Percentiles rank a stretch among this genome's conserved stretches.
phyloP scores from a whole-genome alignment of 2,797 vertebrate genomes.

The Danio jaintianensis region DNA sequence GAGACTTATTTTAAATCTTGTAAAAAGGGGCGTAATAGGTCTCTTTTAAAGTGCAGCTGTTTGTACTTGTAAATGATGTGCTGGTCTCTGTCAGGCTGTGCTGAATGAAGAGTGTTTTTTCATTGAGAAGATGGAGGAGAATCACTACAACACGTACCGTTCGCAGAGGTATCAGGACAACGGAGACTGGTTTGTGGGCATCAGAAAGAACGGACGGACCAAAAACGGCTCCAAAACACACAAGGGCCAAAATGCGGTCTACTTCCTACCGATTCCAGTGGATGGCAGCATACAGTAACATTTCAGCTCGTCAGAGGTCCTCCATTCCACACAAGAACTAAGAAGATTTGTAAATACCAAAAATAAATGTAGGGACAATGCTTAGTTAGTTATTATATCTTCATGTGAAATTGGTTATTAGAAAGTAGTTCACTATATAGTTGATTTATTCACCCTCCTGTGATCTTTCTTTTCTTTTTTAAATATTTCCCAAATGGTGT shows the following conservation, averaged over 20 bases:
- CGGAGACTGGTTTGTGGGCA: slow-evolving; percentile 87
- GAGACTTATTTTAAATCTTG: too few species aligned
- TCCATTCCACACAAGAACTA: not conserved
- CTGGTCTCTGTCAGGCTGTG: slow-evolving; percentile 75
- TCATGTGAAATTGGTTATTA: not conserved
- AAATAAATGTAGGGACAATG: not conserved
- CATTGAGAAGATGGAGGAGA: slow-evolving; percentile 89
- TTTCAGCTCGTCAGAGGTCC: not conserved
- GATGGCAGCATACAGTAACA: slow-evolving; percentile 51
- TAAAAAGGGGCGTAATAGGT: too few species aligned
- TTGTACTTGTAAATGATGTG: too few species aligned
- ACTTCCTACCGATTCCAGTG: slow-evolving; percentile 88
- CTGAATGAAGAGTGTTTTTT: slow-evolving; percentile 91
- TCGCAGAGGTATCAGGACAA: slow-evolving; percentile 86
- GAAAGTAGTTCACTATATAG: too few species aligned
- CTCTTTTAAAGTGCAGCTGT: too few species aligned
- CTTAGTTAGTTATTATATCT: not conserved
- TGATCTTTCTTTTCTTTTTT: too few species aligned
- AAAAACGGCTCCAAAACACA: slow-evolving; percentile 89
- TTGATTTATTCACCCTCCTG: too few species aligned
- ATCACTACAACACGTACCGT: slow-evolving; percentile 91
- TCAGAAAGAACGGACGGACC: slow-evolving; percentile 89
- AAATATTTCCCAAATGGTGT: too few species aligned
- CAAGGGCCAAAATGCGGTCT: slow-evolving; percentile 88
- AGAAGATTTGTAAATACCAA: not conserved